Evolutionary conservation across 2,888 invertebrate genomes (phyloP), one percentile per base, ranked within the genome.

Genomic region (Aricia artaxerxes): DNA sequence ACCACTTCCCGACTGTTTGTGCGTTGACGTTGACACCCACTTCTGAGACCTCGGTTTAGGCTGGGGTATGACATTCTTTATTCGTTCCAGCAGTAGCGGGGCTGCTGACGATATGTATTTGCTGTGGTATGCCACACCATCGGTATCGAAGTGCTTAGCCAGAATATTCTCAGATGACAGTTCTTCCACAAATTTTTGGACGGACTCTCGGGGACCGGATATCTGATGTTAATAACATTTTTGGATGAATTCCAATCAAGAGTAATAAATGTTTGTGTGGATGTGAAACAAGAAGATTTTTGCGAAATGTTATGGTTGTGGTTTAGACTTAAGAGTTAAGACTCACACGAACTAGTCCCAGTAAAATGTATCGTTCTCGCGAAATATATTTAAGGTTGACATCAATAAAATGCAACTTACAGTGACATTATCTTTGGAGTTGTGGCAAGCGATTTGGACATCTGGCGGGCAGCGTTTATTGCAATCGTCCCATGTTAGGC

Each of bases 11-110:
- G 44, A 35, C 6, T 78, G 24, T 35, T 44, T 44, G 0, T 24
- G 78, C 49, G 49, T 9, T 35, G 78, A 78, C 16, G 78, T 49
- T 16, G 78, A 78, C 6, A 78, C n/a, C 78, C 78, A 78, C 69
- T 69, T 78, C 24, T n/a, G 31, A 6, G 78, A 78, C 4, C 78
- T 38, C 5, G 69, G 64, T 4, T 49, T 64, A 2, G 78, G 69
- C 1, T 31, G 44, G 7, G 69, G n/a, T 64, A 78, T 78, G 3
- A 78, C 9, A 11, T 31, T 40, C 16, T 78, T n/a, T 1, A 78
- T 31, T 13, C 49, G 38, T 31, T 16, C 44, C 9, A 31, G 44
- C 69, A 76, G 57, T 49, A 75, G 40, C 0, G 73, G 64, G 5
- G 44, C 78, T 13, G 64, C 78, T 5, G 40, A 11, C 9, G 31